These are phyloP conservation scores for Lycophotia porphyrea DNA, from an alignment of 2,888 invertebrate species.

Conservation along the genomic window DNA sequence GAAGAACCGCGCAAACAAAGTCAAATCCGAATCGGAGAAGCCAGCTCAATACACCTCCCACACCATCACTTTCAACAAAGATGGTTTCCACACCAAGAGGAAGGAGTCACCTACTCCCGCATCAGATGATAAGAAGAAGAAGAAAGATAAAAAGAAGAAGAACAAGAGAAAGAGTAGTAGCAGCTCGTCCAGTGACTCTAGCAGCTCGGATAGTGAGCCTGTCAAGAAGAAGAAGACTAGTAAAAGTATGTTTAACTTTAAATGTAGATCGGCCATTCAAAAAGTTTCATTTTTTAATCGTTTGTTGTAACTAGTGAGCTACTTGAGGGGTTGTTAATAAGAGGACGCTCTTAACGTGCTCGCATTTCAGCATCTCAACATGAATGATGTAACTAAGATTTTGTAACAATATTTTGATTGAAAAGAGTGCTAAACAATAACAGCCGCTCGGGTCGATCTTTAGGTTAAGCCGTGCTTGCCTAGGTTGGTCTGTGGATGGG, in stretches of 20 bases:
- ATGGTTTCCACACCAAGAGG: conserved; percentile 86
- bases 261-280: not conserved
- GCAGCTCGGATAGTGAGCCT: conserved; percentile 81
- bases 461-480: no score
- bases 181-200: conserved; percentile 75
- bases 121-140: conserved; percentile 85
- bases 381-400: no score
- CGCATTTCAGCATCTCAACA: no score
- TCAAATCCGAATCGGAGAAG: conserved; percentile 73
- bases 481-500: no score
- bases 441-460: no score
- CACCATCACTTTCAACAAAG: conserved; percentile 87
- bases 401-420: no score
- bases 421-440: no score
- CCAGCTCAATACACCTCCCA: conserved; percentile 83
- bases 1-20: conserved; percentile 79
- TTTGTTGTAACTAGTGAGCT: not conserved
- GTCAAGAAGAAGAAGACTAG: conserved; percentile 90
- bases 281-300: not conserved
- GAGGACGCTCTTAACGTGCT: no score
- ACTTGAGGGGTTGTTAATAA: not conserved
- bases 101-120: conserved; percentile 74
- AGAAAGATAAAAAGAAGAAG: conserved; percentile 86
- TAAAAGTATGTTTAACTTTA: conserved; percentile 68
- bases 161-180: conserved; percentile 84